phyloP scores from a whole-genome alignment of 2,797 vertebrate species.

The Avahi laniger region DNA sequence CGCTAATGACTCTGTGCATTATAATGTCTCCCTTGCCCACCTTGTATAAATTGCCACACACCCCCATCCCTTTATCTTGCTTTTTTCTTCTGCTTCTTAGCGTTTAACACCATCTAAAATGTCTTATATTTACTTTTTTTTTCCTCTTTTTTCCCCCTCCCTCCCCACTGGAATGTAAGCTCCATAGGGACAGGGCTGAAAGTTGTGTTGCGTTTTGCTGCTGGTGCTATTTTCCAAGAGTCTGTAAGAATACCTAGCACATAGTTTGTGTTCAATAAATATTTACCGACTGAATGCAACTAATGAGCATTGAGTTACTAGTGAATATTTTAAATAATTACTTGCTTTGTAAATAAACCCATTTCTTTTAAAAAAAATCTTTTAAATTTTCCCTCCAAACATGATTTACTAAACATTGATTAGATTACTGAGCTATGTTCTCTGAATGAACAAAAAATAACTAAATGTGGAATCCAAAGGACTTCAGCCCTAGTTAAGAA shows the following conservation, averaged over 20 bases:
- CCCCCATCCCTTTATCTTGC: not conserved
- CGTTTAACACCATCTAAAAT: not conserved
- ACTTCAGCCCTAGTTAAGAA: not conserved
- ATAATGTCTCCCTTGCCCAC: not conserved
- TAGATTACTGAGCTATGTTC: not conserved
- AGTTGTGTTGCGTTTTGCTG: not conserved
- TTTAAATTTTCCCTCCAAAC: not conserved
- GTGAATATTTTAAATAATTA: slow-evolving; percentile 7
- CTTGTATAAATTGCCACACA: not conserved
- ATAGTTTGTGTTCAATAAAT: not conserved
- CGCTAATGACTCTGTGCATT: not conserved
- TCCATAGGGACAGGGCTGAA: not conserved
- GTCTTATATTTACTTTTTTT: not conserved
- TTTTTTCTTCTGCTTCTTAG: not conserved
- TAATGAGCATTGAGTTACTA: not conserved
- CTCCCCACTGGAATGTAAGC: not conserved
- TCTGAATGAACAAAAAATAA: not conserved
- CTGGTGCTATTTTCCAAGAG: not conserved
- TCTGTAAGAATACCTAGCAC: not conserved
- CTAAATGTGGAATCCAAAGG: not conserved
- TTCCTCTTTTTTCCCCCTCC: not conserved
- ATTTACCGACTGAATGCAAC: not conserved
- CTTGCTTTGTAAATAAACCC: not conserved
- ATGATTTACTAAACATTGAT: not conserved
- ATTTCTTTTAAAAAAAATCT: not conserved